phyloP scores from a whole-genome alignment of 2,113 vertebrate genomes.

The Tapirus terrestris region DNA sequence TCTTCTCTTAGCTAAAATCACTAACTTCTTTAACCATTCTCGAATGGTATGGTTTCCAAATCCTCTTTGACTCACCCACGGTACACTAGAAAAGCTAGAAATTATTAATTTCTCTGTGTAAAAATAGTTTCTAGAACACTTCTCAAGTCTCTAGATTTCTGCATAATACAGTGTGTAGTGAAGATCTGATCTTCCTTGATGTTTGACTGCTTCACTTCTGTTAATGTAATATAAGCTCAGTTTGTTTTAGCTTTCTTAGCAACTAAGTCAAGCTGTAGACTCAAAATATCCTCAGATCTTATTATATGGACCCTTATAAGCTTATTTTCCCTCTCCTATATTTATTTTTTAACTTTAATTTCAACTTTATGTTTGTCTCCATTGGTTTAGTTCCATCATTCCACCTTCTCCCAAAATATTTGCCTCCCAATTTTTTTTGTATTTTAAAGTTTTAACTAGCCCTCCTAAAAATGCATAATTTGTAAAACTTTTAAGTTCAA shows the following conservation, averaged over 20 bases:
- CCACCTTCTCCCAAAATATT: not conserved
- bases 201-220: not conserved
- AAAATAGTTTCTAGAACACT: not conserved
- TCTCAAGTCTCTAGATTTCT: not conserved
- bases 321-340: not conserved
- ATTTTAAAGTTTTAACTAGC: constrained; percentile 10
- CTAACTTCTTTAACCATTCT: not conserved
- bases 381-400: not conserved
- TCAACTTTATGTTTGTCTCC: constrained; percentile 21
- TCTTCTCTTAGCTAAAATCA: constrained; percentile 38
- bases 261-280: not conserved
- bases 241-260: constrained; percentile 16
- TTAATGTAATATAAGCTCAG: not conserved
- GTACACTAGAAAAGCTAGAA: not conserved
- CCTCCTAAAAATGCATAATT: not conserved
- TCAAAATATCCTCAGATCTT: not conserved
- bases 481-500: not conserved
- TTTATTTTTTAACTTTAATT: not conserved
- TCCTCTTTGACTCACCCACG: not conserved
- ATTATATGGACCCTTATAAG: not conserved
- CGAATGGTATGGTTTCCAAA: not conserved
- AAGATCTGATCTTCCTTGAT: not conserved
- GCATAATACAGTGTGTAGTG: not conserved
- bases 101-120: not conserved
- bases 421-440: not conserved